These are phyloP conservation scores for Mercenaria mercenaria DNA, from an alignment of 1,140 invertebrate species.

Conservation along the genomic window DNA sequence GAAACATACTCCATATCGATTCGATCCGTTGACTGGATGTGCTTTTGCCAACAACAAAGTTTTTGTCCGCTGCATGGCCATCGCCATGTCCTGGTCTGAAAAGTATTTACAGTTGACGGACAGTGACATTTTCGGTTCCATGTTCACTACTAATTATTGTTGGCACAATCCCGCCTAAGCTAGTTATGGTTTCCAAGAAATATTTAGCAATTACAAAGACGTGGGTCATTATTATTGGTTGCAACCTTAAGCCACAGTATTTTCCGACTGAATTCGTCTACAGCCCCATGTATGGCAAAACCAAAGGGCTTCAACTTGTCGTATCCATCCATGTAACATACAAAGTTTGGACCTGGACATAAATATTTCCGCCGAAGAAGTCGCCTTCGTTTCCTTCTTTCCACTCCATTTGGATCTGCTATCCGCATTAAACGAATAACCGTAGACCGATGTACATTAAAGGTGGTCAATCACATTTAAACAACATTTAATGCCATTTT, in stretches of 20 bases:
- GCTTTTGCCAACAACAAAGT: constrained; percentile 36
- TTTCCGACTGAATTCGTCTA: constrained; percentile 80
- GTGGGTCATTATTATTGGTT: constrained; percentile 72
- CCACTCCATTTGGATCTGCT: constrained; percentile 51
- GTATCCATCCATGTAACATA: constrained; percentile 82
- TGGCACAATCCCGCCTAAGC: constrained; percentile 29
- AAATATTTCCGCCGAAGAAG: constrained; percentile 70
- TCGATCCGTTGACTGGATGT: constrained; percentile 67
- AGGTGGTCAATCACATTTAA: too few relatives aligned
- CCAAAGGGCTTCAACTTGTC: constrained; percentile 83
- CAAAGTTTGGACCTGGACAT: constrained; percentile 75
- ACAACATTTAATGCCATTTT: too few relatives aligned
- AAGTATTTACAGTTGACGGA: constrained; percentile 16
- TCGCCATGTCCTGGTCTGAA: constrained; percentile 13
- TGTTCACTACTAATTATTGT: constrained; percentile 43
- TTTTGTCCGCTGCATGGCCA: neutral
- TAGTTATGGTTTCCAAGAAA: constrained; percentile 70
- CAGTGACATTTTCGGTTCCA: constrained; percentile 54
- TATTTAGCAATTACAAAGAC: constrained; percentile 72
- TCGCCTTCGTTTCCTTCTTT: neutral
- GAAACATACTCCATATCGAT: constrained; percentile 64
- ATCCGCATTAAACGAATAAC: neutral
- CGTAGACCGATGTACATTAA: neutral
- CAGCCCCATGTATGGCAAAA: constrained; percentile 72
- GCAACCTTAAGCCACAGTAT: constrained; percentile 79